Base-by-base conservation (phyloP, 2,888 invertebrate genomes). In the Pterostichus niger region DNA sequence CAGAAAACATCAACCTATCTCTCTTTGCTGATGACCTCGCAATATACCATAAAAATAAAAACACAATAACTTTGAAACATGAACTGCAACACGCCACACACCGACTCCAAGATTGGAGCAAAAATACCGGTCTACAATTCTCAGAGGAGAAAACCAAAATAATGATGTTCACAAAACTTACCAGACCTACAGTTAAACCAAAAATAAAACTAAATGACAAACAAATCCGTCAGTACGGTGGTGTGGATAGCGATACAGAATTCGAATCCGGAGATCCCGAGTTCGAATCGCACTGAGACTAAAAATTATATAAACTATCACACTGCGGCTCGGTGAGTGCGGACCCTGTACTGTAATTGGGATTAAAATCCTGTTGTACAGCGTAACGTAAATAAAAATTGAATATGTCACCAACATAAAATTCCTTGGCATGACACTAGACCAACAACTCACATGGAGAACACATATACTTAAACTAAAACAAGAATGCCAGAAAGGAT, bases 131-230 rank as follows among this genome's bases (percentile, higher is more conserved):
- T 0, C 17, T 68, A 1, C 15, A 44, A 10, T 68, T 68, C 10
- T 68, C 44, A 4, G 68, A 68, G 40, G 7, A n/a, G 2, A 68
- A 68, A 44, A 68, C 68, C n/a, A 68, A 44, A 44, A 68, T 64
- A 10, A 35, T 64, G 64, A n/a, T 64, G 10, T 6, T 9, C 15
- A 44, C 15, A 15, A 68, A 68, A 44, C 10, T 44, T 10, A 68
- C 40, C 44, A 44, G 44, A 68, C 68, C 40, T 68, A 4, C 15
- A 13, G 10, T 44, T 1, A 64, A 61, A 68, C 40, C 44, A 10
- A 10, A 13, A 7, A 68, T 44, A 13, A 68, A 68, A 40, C 13
- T 17, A 44, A 44, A 44, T 40, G 15, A 68, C 9, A 35, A 13
- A 33, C 10, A 6, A 35, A 68, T 44, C n/a, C n/a, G n/a, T 17